Evolutionary conservation across 2,888 invertebrate species (phyloP).

Genomic region (Caenorhabditis parvicauda): DNA sequence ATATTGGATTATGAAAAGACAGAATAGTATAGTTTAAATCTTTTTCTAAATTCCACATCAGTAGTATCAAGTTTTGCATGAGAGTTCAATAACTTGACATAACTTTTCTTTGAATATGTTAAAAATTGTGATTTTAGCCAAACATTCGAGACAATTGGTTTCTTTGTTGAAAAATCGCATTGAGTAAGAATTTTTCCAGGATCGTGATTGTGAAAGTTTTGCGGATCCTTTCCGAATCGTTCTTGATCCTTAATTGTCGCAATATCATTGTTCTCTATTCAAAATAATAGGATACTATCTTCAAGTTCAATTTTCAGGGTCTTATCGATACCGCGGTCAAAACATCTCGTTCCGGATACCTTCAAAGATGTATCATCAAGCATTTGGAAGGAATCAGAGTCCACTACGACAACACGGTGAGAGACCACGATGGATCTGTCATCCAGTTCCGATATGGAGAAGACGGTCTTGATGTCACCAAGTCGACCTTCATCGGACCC

Average conservation of each 20-base stretch:
- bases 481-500: slow-evolving; percentile 78
- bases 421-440: slow-evolving; percentile 88
- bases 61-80: too few relatives aligned
- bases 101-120: too few relatives aligned
- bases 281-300: too few relatives aligned
- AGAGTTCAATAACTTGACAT: too few relatives aligned
- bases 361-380: slow-evolving; percentile 93
- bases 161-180: too few relatives aligned
- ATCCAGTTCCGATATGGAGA: slow-evolving; percentile 92
- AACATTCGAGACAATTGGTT: too few relatives aligned
- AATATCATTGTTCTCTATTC: background rate
- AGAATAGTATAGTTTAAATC: too few relatives aligned
- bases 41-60: too few relatives aligned
- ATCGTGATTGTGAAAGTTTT: background rate
- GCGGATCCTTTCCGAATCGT: background rate
- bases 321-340: slow-evolving; percentile 99
- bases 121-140: too few relatives aligned
- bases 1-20: too few relatives aligned
- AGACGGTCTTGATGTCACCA: slow-evolving; percentile 79
- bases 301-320: slow-evolving; percentile 72
- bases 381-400: slow-evolving; percentile 90
- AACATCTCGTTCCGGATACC: slow-evolving; percentile 94
- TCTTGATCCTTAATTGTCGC: background rate
- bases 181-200: too few relatives aligned
- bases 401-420: slow-evolving; percentile 88